phyloP scores from a whole-genome alignment of 2,888 invertebrate species.

The Drosophila eohydei region DNA sequence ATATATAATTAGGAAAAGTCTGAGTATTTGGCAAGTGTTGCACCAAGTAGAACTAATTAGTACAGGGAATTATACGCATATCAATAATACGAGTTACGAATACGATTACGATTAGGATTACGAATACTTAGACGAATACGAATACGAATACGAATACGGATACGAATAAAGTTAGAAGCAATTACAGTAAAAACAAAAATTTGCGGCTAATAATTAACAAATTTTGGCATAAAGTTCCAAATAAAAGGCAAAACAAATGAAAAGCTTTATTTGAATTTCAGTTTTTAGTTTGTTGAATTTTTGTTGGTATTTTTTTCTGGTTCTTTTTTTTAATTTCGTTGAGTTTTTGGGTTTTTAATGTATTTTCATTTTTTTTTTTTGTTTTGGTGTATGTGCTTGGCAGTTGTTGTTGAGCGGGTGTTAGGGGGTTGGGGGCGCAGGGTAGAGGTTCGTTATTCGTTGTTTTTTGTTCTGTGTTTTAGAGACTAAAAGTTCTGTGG shows the following conservation, averaged over 20 bases:
- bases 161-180: constrained; percentile 52
- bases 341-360: constrained; percentile 20
- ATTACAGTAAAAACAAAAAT: constrained; percentile 36
- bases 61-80: constrained; percentile 36
- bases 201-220: constrained; percentile 42
- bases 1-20: constrained; percentile 18
- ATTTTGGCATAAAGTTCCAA: constrained; percentile 63
- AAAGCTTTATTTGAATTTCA: constrained; percentile 38
- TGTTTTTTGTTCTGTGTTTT: constrained; percentile 51
- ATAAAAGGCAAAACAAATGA: constrained; percentile 52
- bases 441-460: constrained; percentile 9
- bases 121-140: constrained; percentile 31
- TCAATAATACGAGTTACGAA: constrained; percentile 15
- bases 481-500: constrained; percentile 71
- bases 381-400: constrained; percentile 31
- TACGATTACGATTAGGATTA: constrained; percentile 40
- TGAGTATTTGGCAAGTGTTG: constrained; percentile 22
- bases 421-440: not conserved
- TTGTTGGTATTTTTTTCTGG: constrained; percentile 17
- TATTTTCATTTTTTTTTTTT: constrained; percentile 44
- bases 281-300: constrained; percentile 23
- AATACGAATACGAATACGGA: constrained; percentile 40
- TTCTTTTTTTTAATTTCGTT: constrained; percentile 6
- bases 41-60: constrained; percentile 31
- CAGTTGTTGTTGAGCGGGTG: not conserved